Conservation (phyloP, 2,888 invertebrate genomes). For the Pachycephus smyrnensis region DNA sequence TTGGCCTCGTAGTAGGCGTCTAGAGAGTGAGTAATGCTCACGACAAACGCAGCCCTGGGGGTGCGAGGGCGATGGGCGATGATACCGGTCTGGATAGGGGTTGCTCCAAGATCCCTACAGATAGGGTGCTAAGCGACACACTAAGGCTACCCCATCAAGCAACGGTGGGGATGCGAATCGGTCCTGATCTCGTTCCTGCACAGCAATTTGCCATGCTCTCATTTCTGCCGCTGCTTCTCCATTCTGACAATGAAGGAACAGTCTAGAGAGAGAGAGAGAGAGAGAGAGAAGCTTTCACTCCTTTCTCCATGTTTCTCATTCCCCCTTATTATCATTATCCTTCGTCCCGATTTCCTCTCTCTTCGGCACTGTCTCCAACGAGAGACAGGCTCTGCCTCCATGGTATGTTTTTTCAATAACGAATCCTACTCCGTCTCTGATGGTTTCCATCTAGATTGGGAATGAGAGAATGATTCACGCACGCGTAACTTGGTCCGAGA, state of each 20-base stretch:
- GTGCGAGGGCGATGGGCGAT: constrained; percentile 24
- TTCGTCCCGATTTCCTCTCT: too few relatives aligned
- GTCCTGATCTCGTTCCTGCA: constrained; percentile 46
- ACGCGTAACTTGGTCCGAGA: neutral
- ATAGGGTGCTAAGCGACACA: constrained; percentile 67
- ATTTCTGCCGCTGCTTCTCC: too few relatives aligned
- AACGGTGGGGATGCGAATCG: constrained; percentile 21
- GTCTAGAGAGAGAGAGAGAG: too few relatives aligned
- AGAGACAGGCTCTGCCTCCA: too few relatives aligned
- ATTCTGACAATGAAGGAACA: too few relatives aligned
- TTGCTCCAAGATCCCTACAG: constrained; percentile 56
- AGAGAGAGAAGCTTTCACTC: too few relatives aligned
- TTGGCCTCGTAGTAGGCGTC: constrained; percentile 55
- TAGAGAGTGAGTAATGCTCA: constrained; percentile 67
- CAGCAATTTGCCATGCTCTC: constrained; percentile 55
- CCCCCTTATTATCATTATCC: too few relatives aligned
- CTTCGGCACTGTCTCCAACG: too few relatives aligned
- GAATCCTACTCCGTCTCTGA: too few relatives aligned
- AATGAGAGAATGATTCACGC: constrained; percentile 29
- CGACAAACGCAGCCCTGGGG: constrained; percentile 65
- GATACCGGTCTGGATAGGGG: neutral
- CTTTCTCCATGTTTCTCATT: too few relatives aligned
- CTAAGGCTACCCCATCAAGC: constrained; percentile 51
- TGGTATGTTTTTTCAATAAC: too few relatives aligned
- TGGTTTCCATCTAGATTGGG: too few relatives aligned